Evolutionary conservation across 2,888 invertebrate species (phyloP).

Genomic region (Creontiades dilutus): DNA sequence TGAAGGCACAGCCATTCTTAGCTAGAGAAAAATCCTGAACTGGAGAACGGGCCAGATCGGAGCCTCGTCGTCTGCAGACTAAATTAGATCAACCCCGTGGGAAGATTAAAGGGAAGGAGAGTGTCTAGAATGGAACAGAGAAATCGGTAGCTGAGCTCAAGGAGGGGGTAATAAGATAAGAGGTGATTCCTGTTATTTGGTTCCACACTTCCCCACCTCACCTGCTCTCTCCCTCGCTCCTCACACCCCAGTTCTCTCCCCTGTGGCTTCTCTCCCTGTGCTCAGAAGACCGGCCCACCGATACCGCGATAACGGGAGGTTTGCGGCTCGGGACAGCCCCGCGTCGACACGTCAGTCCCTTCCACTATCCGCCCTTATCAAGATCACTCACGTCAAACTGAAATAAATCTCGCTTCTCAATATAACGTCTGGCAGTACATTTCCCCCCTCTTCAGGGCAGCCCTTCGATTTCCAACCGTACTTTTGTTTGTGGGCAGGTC

Average conservation of each 20-base stretch:
- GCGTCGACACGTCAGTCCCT: slow-evolving; percentile 58
- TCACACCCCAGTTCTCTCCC: background rate
- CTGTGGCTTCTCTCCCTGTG: background rate
- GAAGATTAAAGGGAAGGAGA: background rate
- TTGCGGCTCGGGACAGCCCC: slow-evolving; percentile 47
- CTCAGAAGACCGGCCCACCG: background rate
- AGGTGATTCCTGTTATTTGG: slow-evolving; percentile 62
- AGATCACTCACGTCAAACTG: slow-evolving; percentile 62
- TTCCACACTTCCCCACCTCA: slow-evolving; percentile 14
- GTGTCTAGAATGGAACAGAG: background rate
- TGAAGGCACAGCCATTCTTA: no score
- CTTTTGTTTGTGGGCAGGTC: background rate
- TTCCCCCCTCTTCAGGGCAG: background rate
- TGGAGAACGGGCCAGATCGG: background rate
- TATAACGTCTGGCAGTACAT: slow-evolving; percentile 44
- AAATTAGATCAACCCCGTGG: background rate
- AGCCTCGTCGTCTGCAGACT: background rate
- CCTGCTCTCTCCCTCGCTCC: background rate
- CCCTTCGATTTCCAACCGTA: background rate
- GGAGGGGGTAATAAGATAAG: slow-evolving; percentile 62
- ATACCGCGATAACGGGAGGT: slow-evolving; percentile 55
- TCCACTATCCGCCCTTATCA: slow-evolving; percentile 16
- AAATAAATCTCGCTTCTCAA: slow-evolving; percentile 61
- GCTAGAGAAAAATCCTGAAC: no score
- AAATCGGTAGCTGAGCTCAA: slow-evolving; percentile 7